A percentile compares a stretch with the other conserved stretches of the same genome.
Evolutionary conservation across 2,888 invertebrate genomes (phyloP).

Genomic region (Acleris laterana): DNA sequence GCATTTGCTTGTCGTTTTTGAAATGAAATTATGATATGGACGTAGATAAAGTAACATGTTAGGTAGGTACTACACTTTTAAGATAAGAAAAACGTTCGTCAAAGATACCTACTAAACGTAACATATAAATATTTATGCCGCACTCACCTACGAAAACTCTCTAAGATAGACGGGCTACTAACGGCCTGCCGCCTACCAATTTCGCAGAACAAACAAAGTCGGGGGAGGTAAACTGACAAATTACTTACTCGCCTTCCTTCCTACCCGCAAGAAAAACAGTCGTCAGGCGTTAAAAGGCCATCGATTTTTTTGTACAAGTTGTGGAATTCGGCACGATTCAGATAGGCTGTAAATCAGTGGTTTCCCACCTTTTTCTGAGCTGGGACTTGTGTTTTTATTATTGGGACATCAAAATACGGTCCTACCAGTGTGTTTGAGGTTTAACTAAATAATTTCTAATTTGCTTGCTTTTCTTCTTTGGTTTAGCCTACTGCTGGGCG

Average conservation of each 20-base stretch:
- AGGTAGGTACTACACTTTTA: no score
- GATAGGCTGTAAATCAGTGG: background rate
- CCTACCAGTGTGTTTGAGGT: no score
- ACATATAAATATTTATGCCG: no score
- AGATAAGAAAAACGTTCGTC: no score
- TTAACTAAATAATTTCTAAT: no score
- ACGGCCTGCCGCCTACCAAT: conserved; percentile 12
- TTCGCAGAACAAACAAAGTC: conserved; percentile 14
- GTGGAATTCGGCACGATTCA: background rate
- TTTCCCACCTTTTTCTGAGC: no score
- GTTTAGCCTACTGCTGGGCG: no score
- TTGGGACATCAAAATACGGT: background rate
- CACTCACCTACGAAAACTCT: background rate
- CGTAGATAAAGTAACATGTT: no score
- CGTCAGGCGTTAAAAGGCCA: conserved; percentile 29
- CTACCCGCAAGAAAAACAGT: conserved; percentile 28
- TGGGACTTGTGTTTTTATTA: background rate
- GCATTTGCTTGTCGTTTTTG: no score
- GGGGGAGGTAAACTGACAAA: conserved; percentile 25
- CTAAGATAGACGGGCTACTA: conserved; percentile 13
- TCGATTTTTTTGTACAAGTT: conserved; percentile 20
- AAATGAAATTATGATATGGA: no score
- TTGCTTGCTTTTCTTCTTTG: no score
- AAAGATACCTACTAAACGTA: no score
- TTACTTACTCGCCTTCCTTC: conserved; percentile 23